These are phyloP conservation scores for Hyles vespertilio DNA, from an alignment of 1,140 invertebrate genomes.

Conservation along the genomic window DNA sequence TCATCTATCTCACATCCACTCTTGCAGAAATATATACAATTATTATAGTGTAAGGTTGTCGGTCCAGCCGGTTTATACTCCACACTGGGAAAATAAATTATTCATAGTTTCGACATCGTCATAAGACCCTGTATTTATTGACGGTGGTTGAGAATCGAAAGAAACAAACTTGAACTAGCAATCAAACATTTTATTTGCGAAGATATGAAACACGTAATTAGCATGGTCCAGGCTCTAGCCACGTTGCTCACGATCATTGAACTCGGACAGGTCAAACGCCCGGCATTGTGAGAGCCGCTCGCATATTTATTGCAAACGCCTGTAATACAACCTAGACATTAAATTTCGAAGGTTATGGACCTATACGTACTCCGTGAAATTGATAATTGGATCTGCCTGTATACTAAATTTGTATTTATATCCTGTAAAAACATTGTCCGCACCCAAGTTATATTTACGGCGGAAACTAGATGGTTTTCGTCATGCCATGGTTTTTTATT, in stretches of 20 bases:
- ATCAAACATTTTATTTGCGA: slow-evolving; percentile 2
- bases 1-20: no score
- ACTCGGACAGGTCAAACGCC: slow-evolving; percentile 51
- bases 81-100: no score
- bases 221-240: slow-evolving; percentile 34
- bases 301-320: slow-evolving; percentile 28
- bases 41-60: no score
- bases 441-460: no score
- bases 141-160: no score
- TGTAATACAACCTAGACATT: slow-evolving; percentile 5
- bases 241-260: slow-evolving; percentile 38
- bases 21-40: no score
- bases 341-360: slow-evolving; percentile 4
- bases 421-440: no score
- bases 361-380: slow-evolving; percentile 6
- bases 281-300: slow-evolving; percentile 26
- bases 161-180: no score
- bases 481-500: neutral
- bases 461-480: neutral
- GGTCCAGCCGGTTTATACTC: no score
- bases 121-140: no score
- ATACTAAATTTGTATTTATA: no score
- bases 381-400: neutral
- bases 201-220: slow-evolving; percentile 29
- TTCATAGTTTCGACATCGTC: no score